phyloP scores from a whole-genome alignment of 64 coral and sea anemone genomes.

The Anthopleura sola region DNA sequence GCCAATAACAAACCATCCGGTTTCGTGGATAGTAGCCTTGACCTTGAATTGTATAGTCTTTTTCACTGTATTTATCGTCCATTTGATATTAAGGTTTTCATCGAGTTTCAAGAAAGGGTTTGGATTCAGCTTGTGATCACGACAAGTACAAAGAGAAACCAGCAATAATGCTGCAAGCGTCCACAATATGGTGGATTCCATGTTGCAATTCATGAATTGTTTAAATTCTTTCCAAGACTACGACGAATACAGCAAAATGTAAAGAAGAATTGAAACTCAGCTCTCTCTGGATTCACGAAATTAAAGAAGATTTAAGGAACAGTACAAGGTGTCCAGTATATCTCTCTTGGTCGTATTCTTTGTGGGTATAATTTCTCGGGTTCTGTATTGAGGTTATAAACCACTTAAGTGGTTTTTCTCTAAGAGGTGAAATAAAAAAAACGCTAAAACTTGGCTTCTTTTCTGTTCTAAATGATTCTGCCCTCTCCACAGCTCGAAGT shows the following conservation, averaged over 20 bases:
- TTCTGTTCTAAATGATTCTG: background rate
- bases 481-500: background rate
- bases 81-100: slow-evolving; percentile 23
- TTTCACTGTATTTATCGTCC: slow-evolving; percentile 18
- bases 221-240: background rate
- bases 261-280: background rate
- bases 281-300: no score
- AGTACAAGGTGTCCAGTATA: no score
- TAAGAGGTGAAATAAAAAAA: background rate
- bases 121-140: background rate
- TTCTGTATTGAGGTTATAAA: background rate
- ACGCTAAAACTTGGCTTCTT: background rate
- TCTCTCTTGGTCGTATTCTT: no score
- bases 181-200: background rate
- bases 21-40: slow-evolving; percentile 14
- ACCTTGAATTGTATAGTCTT: slow-evolving; percentile 28
- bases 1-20: slow-evolving; percentile 41
- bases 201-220: background rate
- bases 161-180: background rate
- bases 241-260: background rate
- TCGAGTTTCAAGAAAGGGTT: background rate
- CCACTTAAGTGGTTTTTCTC: background rate
- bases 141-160: background rate
- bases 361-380: background rate
- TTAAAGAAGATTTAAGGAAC: no score